Evolutionary conservation across 2,888 invertebrate genomes (phyloP).

Genomic region (Diarsia rubi): DNA sequence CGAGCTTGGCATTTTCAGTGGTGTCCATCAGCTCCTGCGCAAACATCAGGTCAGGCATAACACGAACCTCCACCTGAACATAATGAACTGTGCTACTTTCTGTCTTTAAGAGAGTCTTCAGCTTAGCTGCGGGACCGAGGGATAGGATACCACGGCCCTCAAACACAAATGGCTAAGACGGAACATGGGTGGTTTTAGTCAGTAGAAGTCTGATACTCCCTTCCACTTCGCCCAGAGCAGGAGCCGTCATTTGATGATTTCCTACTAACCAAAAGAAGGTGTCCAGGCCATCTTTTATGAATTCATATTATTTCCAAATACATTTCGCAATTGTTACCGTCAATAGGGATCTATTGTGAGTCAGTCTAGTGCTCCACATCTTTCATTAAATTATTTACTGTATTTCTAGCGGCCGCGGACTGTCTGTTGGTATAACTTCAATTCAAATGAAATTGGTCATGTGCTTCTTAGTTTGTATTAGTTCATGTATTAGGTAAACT

Average conservation of each 20-base stretch:
- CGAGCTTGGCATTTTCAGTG: not conserved
- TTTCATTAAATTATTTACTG: conserved; percentile 52
- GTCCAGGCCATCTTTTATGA: not conserved
- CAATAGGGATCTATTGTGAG: conserved; percentile 50
- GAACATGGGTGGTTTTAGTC: too few species aligned
- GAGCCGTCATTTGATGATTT: too few species aligned
- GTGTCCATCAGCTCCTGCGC: not conserved
- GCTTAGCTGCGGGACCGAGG: not conserved
- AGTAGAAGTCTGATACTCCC: too few species aligned
- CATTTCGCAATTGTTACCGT: conserved; percentile 34
- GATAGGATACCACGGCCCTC: too few species aligned
- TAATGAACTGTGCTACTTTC: not conserved
- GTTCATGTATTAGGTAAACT: conserved; percentile 39
- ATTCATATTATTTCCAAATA: conserved; percentile 25
- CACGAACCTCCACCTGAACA: not conserved
- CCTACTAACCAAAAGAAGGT: too few species aligned
- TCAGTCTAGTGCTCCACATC: conserved; percentile 51
- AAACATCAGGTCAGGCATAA: not conserved
- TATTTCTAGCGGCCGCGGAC: conserved; percentile 45
- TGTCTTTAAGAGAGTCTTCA: not conserved
- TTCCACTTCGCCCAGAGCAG: too few species aligned
- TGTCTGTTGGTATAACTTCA: conserved; percentile 41
- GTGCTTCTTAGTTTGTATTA: conserved; percentile 40
- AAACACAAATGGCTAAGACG: too few species aligned
- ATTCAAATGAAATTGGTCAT: conserved; percentile 61